phyloP scores from a whole-genome alignment of 2,888 invertebrate genomes.

The Meghimatium bilineatum region DNA sequence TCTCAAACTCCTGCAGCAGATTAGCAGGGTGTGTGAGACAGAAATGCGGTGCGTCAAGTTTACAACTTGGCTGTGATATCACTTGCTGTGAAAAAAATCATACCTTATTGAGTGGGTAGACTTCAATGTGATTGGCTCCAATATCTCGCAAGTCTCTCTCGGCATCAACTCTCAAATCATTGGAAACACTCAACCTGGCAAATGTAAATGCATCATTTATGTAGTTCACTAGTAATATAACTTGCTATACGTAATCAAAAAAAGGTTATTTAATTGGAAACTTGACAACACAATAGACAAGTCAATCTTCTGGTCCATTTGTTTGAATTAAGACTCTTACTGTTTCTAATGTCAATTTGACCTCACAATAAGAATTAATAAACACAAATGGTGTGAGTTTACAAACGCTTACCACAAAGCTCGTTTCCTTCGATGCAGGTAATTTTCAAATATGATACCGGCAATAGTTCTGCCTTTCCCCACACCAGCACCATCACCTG shows the following conservation, averaged over 20 bases:
- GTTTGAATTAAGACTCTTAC: no score
- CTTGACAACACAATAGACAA: no score
- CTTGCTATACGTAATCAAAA: no score
- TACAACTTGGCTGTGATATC: no score
- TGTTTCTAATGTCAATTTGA: no score
- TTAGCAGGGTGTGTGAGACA: no score
- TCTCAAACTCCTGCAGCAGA: no score
- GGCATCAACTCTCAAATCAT: slow-evolving; percentile 98
- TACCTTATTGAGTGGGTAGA: slow-evolving; percentile 91
- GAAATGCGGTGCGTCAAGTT: no score
- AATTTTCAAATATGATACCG: slow-evolving; percentile 98
- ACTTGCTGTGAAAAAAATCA: no score
- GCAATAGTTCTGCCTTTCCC: slow-evolving; percentile 89
- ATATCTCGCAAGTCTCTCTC: slow-evolving; percentile 97
- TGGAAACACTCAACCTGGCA: slow-evolving; percentile 92
- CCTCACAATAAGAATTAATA: background rate
- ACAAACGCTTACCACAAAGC: slow-evolving; percentile 86
- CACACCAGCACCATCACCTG: slow-evolving; percentile 91
- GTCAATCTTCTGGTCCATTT: no score
- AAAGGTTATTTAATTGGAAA: no score
- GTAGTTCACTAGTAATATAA: no score
- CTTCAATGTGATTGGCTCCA: slow-evolving; percentile 92
- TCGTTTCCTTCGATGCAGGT: slow-evolving; percentile 92
- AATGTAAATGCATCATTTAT: background rate
- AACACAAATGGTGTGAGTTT: background rate